Evolutionary conservation across 2,113 vertebrate species (phyloP), one percentile per base, ranked within the genome.

Genomic region (Eubucco bourcierii): DNA sequence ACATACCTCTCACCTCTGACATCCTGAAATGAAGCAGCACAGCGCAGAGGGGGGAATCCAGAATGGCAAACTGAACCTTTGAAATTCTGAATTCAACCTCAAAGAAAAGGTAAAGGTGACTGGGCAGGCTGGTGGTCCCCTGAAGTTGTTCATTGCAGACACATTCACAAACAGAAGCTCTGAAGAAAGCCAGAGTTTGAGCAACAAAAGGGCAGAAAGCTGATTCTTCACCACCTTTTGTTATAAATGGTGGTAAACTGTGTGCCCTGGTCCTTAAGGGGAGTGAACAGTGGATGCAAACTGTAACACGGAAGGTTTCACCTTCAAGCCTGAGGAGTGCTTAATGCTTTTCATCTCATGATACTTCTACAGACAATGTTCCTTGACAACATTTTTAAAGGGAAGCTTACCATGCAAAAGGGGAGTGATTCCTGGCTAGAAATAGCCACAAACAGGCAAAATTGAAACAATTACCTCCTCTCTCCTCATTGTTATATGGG

Each of bases 21-120:
- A 0, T 37, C 25, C 39, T 50, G 47, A 63, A 59, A 72, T 0
- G 0, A 25, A 78, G 25, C 0, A 2, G 17, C 34, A 55, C 3
- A 7, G 25, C 52, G 16, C 31, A 34, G 72, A 80, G 82, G 7
- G 64, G 52, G 25, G 44, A 84, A 84, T 71, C 58, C 41, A 65
- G 75, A 76, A 20, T 4, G 14, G 67, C 56, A 90, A 20, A 83
- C 31, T 53, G 59, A 15, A 39, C 56, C 59, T 88, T 74, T 86
- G 81, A 81, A 79, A 92, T 68, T 87, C 63, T 31, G 75, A 74
- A 65, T 61, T 86, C 74, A 81, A 39, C 73, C 29, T 75, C 90
- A 91, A 84, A 84, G 58, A 58, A 83, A 60, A 84, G 24, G 58
- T 81, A 90, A 90, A 84, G 0, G 2, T 50, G 10, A 55, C 73